A percentile compares a stretch with the other conserved stretches of the same genome.
Conservation (phyloP, 2,113 vertebrate species). For the Rhodinocichla rosea region DNA sequence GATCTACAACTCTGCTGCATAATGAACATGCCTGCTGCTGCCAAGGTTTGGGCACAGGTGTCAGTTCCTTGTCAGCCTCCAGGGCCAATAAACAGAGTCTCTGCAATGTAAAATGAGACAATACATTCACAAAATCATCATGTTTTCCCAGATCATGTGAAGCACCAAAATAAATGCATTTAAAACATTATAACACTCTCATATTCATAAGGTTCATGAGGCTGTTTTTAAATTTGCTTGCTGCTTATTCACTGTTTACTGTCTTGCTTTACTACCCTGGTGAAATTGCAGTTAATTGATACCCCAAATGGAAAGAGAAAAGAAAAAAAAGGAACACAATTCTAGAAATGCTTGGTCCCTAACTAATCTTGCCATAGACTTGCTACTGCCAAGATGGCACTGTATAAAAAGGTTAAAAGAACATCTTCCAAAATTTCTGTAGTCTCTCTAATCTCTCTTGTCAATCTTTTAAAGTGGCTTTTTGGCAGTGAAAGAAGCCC, state of each 20-base stretch:
- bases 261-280: slow-evolving; percentile 35
- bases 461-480: slow-evolving; percentile 43
- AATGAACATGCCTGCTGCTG: not conserved
- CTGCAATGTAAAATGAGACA: slow-evolving; percentile 53
- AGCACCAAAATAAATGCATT: slow-evolving; percentile 65
- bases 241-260: slow-evolving; percentile 70
- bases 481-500: not conserved
- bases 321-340: not conserved
- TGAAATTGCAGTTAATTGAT: slow-evolving; percentile 56
- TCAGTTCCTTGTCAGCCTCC: slow-evolving; percentile 39
- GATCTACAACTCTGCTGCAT: not conserved
- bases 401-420: slow-evolving; percentile 34
- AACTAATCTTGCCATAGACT: not conserved
- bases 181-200: slow-evolving; percentile 13
- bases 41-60: slow-evolving; percentile 70
- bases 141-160: slow-evolving; percentile 55
- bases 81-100: slow-evolving; percentile 40
- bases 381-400: not conserved
- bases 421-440: not conserved
- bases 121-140: slow-evolving; percentile 23
- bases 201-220: slow-evolving; percentile 62
- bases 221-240: slow-evolving; percentile 68
- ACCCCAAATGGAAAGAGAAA: slow-evolving; percentile 6
- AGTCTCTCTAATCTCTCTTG: slow-evolving; percentile 2
- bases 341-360: not conserved